Evolutionary conservation across 2,888 invertebrate species (phyloP).

Genomic region (Athripsodes cinereus): DNA sequence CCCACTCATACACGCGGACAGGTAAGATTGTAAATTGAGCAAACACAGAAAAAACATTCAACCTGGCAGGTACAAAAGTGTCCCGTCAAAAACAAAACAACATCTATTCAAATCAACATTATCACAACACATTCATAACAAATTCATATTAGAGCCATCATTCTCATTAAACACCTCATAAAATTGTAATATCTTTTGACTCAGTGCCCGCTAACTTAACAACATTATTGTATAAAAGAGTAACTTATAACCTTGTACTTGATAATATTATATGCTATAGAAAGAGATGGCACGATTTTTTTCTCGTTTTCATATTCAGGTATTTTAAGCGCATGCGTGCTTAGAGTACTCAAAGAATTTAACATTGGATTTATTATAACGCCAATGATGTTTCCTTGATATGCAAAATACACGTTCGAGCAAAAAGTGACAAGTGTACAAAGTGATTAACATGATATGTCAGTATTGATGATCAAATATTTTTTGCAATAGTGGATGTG

Average conservation of each 20-base stretch:
- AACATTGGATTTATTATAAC: too few species aligned
- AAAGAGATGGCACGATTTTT: conserved; percentile 3
- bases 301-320: conserved; percentile 9
- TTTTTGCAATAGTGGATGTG: too few species aligned
- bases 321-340: conserved; percentile 16
- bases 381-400: not conserved
- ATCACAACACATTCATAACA: not conserved
- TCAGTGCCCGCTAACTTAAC: conserved; percentile 5
- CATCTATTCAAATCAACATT: not conserved
- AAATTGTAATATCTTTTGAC: conserved; percentile 1
- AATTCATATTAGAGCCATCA: not conserved
- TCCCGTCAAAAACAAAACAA: conserved; percentile 1
- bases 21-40: conserved; percentile 20
- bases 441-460: too few species aligned
- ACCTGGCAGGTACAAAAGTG: conserved; percentile 18
- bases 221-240: not conserved
- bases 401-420: not conserved
- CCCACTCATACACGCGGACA: conserved; percentile 15
- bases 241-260: conserved; percentile 16
- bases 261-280: conserved; percentile 2
- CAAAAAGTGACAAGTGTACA: not conserved
- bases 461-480: too few species aligned
- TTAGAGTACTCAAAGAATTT: conserved; percentile 6
- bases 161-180: not conserved
- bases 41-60: conserved; percentile 13